These are phyloP conservation scores for Balanococcus diminutus DNA, from an alignment of 2,888 invertebrate species.

Conservation along the genomic window DNA sequence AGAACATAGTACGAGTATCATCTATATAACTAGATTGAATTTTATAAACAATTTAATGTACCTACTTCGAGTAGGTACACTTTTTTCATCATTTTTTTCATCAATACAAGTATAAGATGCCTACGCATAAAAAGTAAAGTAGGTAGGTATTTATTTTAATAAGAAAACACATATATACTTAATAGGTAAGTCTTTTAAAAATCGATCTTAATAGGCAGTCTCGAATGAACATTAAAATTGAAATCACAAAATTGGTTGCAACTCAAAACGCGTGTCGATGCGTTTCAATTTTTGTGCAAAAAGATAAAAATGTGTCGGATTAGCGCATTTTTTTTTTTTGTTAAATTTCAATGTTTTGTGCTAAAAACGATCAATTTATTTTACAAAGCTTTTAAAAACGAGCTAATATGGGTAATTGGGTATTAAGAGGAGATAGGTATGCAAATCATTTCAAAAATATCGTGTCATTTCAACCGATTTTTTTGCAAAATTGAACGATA, in stretches of 20 bases:
- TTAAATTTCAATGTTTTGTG: neutral
- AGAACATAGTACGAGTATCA: neutral
- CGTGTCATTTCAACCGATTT: no score
- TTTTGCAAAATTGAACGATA: no score
- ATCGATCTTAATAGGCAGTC: constrained; percentile 44
- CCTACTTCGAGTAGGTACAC: neutral
- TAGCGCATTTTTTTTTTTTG: neutral
- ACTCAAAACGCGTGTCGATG: neutral
- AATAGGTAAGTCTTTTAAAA: constrained; percentile 37
- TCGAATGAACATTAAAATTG: constrained; percentile 36
- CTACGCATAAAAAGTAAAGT: neutral
- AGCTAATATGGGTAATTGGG: neutral
- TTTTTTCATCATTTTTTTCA: constrained; percentile 2
- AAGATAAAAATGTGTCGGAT: neutral
- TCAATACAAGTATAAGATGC: neutral
- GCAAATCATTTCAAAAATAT: no score
- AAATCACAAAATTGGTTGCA: constrained; percentile 45
- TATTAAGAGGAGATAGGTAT: no score
- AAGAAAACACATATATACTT: neutral
- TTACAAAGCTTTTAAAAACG: neutral
- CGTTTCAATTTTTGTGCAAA: neutral
- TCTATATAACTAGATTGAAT: neutral
- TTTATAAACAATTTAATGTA: neutral
- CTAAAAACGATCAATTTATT: neutral
- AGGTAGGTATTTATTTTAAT: neutral